Conservation (phyloP, 1,140 invertebrate species). For the Hestina assimilis region DNA sequence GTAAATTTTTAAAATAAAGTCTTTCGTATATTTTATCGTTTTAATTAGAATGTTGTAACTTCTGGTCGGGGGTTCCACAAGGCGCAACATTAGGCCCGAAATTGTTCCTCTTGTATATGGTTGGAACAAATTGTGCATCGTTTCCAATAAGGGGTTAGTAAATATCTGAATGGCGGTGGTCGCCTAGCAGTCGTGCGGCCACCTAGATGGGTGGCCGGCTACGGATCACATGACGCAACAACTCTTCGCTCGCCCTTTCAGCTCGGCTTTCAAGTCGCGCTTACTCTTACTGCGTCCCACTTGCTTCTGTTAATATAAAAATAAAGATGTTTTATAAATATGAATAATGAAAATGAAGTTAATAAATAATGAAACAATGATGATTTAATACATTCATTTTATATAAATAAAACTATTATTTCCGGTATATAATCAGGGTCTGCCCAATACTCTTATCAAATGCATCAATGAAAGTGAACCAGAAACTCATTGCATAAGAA, state of each 20-base stretch:
- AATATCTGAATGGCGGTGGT: slow-evolving; percentile 47
- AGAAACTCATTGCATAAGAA: too few relatives aligned
- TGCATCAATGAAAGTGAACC: too few relatives aligned
- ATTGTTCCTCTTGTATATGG: slow-evolving; percentile 30
- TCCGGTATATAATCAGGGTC: too few relatives aligned
- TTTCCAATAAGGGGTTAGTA: slow-evolving; percentile 23
- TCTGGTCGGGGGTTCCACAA: slow-evolving; percentile 38
- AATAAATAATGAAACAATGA: too few relatives aligned
- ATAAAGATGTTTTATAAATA: background rate
- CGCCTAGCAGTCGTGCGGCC: slow-evolving; percentile 68
- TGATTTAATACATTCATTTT: too few relatives aligned
- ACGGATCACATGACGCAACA: slow-evolving; percentile 80
- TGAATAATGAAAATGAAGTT: too few relatives aligned
- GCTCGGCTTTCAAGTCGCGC: slow-evolving; percentile 78
- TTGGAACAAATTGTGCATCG: slow-evolving; percentile 23
- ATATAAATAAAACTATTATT: background rate
- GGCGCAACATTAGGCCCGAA: slow-evolving; percentile 40
- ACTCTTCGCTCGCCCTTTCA: slow-evolving; percentile 78
- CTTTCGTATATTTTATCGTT: slow-evolving; percentile 10
- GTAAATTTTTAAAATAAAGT: slow-evolving; percentile 17
- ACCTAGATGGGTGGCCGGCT: slow-evolving; percentile 76
- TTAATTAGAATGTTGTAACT: slow-evolving; percentile 12
- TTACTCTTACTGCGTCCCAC: slow-evolving; percentile 79
- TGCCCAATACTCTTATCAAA: too few relatives aligned
- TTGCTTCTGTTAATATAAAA: slow-evolving; percentile 51